Evolutionary conservation across 2,797 vertebrate genomes (phyloP).

Genomic region (Sebastes umbrosus): DNA sequence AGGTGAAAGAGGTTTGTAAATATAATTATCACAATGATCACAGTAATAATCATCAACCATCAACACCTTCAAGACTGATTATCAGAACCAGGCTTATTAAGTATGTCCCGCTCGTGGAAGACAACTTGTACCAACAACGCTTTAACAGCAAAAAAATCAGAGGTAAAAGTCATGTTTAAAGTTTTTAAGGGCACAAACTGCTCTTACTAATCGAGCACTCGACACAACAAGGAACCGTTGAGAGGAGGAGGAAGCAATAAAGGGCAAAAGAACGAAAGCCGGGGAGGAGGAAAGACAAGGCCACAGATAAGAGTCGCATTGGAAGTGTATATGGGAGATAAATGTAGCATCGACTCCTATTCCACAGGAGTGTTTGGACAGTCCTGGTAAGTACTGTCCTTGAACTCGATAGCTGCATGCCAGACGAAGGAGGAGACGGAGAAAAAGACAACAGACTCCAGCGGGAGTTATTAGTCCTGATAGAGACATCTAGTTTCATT

Average conservation of each 20-base stretch:
- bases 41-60: not conserved
- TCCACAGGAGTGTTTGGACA: constrained; percentile 16
- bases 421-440: not conserved
- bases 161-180: not conserved
- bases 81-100: not conserved
- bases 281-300: constrained; percentile 29
- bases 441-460: constrained; percentile 2
- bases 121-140: not conserved
- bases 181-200: constrained; percentile 3
- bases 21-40: not conserved
- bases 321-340: constrained; percentile 28
- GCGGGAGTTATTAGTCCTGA: constrained; percentile 17
- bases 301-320: constrained; percentile 40
- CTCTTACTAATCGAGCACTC: not conserved
- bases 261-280: not conserved
- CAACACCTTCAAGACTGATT: not conserved
- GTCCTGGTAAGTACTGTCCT: constrained; percentile 30
- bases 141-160: not conserved
- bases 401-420: constrained; percentile 25
- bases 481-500: constrained; percentile 10
- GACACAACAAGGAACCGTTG: constrained; percentile 12
- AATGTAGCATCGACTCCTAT: constrained; percentile 15
- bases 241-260: constrained; percentile 10
- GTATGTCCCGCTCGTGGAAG: not conserved
- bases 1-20: not conserved